These are phyloP conservation scores for Eupithecia dodoneata DNA, from an alignment of 2,888 invertebrate species.

Conservation along the genomic window DNA sequence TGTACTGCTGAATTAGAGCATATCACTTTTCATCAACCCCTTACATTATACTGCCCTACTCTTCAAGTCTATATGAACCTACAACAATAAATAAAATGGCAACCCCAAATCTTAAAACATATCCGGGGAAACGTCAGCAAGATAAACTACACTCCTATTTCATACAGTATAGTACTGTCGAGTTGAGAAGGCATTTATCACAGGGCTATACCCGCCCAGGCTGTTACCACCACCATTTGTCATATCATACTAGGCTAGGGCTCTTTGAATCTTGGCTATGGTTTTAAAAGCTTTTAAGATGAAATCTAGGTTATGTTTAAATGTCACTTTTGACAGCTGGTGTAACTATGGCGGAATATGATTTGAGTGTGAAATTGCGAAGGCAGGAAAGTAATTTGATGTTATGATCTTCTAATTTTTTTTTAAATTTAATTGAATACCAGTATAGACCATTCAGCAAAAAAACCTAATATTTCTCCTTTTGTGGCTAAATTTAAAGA, in stretches of 20 bases:
- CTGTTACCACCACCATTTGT: conserved; percentile 25
- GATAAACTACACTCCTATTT: conserved; percentile 18
- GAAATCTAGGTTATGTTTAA: conserved; percentile 5
- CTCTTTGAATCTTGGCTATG: conserved; percentile 11
- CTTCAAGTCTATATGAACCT: too few relatives aligned
- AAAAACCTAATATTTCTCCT: too few relatives aligned
- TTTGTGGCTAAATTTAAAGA: too few relatives aligned
- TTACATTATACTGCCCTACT: too few relatives aligned
- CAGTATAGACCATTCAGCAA: too few relatives aligned
- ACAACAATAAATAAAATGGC: neutral
- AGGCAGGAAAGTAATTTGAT: too few relatives aligned
- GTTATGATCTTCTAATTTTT: too few relatives aligned
- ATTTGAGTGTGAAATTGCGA: too few relatives aligned
- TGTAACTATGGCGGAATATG: neutral
- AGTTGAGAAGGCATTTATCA: conserved; percentile 27
- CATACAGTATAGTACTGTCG: neutral
- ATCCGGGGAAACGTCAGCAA: neutral
- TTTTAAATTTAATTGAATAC: too few relatives aligned
- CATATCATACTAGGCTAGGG: conserved; percentile 18
- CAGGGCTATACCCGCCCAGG: conserved; percentile 16
- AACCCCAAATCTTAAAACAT: neutral
- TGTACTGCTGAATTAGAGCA: too few relatives aligned
- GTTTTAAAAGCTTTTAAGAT: conserved; percentile 4
- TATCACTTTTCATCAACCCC: too few relatives aligned
- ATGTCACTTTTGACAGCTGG: neutral